A percentile compares a stretch with the other conserved stretches of the same genome.
Conservation (phyloP, 2,113 vertebrate genomes). For the Eulemur macaco region DNA sequence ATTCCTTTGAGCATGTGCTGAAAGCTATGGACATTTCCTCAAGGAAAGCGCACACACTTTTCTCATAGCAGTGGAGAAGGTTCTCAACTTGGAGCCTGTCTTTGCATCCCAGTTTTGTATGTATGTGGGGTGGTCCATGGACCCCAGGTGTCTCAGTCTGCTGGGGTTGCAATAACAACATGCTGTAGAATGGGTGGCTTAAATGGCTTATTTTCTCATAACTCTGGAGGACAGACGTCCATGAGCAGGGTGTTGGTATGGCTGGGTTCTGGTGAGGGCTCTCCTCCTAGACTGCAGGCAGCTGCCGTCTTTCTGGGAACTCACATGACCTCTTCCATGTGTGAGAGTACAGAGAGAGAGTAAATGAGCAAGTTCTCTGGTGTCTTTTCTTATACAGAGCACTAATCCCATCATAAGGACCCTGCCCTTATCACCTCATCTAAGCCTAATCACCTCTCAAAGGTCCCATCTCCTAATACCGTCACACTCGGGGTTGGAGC, state of each 20-base stretch:
- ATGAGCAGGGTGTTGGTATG: neutral
- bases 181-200: neutral
- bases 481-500: neutral
- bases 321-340: neutral
- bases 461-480: neutral
- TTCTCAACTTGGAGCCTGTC: neutral
- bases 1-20: neutral
- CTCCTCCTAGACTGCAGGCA: neutral
- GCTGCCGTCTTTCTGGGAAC: neutral
- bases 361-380: neutral
- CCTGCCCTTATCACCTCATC: neutral
- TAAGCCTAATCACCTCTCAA: neutral
- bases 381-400: neutral
- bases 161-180: neutral
- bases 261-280: neutral
- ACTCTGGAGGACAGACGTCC: neutral
- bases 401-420: neutral
- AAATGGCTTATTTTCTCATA: neutral
- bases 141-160: neutral
- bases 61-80: neutral
- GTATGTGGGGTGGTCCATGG: neutral
- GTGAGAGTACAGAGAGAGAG: neutral
- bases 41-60: neutral
- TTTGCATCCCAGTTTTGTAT: neutral
- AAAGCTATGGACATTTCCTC: neutral